phyloP scores from a whole-genome alignment of 2,888 invertebrate species.

The Metallyticus violacea region DNA sequence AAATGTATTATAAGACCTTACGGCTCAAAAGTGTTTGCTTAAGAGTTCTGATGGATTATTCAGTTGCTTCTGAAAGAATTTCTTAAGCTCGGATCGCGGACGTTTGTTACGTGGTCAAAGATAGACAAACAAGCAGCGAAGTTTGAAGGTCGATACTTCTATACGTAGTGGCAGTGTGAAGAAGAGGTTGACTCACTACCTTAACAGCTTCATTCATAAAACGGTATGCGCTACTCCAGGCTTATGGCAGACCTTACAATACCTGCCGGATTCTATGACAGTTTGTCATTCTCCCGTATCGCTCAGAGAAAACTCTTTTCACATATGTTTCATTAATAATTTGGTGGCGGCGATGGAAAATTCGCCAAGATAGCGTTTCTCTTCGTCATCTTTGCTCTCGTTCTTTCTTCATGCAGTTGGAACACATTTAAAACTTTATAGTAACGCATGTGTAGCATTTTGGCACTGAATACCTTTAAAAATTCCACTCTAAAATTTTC shows the following conservation, averaged over 20 bases:
- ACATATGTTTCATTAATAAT: not conserved
- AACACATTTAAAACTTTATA: too few relatives aligned
- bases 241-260: not conserved
- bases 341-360: too few relatives aligned
- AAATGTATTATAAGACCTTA: not conserved
- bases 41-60: not conserved
- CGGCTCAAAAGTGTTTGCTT: not conserved
- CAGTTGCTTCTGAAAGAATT: not conserved
- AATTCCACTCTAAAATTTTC: too few relatives aligned
- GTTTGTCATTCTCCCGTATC: not conserved
- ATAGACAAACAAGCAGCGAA: not conserved
- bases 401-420: too few relatives aligned
- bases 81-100: not conserved
- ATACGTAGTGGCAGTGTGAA: not conserved
- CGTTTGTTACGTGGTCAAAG: not conserved
- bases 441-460: too few relatives aligned
- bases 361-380: too few relatives aligned
- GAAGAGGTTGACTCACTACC: not conserved
- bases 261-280: not conserved
- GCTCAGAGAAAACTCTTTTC: not conserved
- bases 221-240: not conserved
- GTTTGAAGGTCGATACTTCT: not conserved
- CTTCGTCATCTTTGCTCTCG: too few relatives aligned
- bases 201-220: not conserved
- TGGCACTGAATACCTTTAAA: too few relatives aligned